These are phyloP conservation scores for Sebastes matsubarae DNA, from an alignment of 2,797 vertebrate species.

Conservation along the genomic window DNA sequence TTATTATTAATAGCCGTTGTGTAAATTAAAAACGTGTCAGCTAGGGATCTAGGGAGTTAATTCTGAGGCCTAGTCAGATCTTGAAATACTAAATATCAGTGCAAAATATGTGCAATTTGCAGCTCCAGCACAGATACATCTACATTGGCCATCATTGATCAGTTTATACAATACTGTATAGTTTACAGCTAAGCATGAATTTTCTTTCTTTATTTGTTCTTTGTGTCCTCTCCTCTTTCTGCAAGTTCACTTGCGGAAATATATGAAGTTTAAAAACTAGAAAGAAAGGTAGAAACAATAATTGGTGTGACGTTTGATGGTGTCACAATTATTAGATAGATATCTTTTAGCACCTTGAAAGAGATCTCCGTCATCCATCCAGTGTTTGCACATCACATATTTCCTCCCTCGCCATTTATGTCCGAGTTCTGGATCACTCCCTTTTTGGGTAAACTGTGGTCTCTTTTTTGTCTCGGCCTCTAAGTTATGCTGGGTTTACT, in stretches of 20 bases:
- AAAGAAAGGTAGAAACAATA: neutral
- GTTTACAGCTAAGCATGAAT: neutral
- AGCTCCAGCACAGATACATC: neutral
- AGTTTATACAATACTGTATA: neutral
- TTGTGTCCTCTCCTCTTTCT: neutral
- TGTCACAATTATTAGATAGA: neutral
- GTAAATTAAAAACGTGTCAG: neutral
- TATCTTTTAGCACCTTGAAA: slow-evolving; percentile 6
- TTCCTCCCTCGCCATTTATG: neutral
- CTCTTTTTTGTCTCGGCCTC: neutral
- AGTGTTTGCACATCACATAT: slow-evolving; percentile 19
- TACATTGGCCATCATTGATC: neutral
- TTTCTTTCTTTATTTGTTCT: neutral
- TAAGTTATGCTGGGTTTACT: neutral
- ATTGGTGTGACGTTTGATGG: neutral
- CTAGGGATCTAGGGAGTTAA: neutral
- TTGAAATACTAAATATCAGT: neutral
- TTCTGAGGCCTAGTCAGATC: neutral
- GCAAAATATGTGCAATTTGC: neutral
- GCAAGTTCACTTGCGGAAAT: neutral
- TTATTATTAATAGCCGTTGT: neutral
- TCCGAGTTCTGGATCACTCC: neutral
- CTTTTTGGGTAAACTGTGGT: slow-evolving; percentile 20
- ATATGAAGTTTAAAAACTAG: neutral
- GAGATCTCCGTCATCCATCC: neutral